Conservation (phyloP, 2,888 invertebrate genomes). For the Mycogona germanica region DNA sequence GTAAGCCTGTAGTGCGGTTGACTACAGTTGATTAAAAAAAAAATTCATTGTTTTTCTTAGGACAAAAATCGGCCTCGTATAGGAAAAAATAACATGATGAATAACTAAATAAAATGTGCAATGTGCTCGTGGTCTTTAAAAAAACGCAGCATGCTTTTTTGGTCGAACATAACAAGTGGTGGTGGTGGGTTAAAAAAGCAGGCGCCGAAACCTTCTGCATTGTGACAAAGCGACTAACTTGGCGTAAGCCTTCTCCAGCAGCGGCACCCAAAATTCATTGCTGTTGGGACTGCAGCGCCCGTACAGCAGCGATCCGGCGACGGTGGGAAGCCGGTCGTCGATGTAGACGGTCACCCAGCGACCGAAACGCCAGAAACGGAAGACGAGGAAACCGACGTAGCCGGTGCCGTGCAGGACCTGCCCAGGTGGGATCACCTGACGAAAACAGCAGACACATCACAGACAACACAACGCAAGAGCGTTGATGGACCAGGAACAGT, state of each 20-base stretch:
- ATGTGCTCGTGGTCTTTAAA: too few species aligned
- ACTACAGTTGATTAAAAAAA: too few species aligned
- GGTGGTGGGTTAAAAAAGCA: too few species aligned
- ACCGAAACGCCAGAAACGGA: slow-evolving; percentile 38
- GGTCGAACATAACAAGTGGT: too few species aligned
- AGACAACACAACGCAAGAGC: slow-evolving; percentile 9
- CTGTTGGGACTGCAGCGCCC: slow-evolving; percentile 30
- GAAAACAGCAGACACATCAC: too few species aligned
- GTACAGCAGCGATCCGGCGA: slow-evolving; percentile 33
- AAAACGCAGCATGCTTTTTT: too few species aligned
- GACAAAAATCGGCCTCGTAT: too few species aligned
- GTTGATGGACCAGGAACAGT: too few species aligned
- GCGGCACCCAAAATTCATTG: slow-evolving; percentile 37
- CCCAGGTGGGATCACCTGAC: slow-evolving; percentile 31
- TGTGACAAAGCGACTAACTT: slow-evolving; percentile 31
- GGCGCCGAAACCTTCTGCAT: background rate
- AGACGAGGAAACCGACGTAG: slow-evolving; percentile 34
- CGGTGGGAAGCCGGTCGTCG: slow-evolving; percentile 36
- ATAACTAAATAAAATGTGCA: too few species aligned
- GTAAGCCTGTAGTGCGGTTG: too few species aligned
- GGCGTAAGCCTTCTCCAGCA: slow-evolving; percentile 38
- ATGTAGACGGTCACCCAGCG: slow-evolving; percentile 35
- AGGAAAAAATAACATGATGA: too few species aligned
- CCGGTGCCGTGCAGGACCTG: slow-evolving; percentile 31
- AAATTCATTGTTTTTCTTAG: too few species aligned